A percentile compares a stretch with the other conserved stretches of the same genome.
Conservation (phyloP, 2,113 vertebrate genomes). For the Alexandromys fortis region DNA sequence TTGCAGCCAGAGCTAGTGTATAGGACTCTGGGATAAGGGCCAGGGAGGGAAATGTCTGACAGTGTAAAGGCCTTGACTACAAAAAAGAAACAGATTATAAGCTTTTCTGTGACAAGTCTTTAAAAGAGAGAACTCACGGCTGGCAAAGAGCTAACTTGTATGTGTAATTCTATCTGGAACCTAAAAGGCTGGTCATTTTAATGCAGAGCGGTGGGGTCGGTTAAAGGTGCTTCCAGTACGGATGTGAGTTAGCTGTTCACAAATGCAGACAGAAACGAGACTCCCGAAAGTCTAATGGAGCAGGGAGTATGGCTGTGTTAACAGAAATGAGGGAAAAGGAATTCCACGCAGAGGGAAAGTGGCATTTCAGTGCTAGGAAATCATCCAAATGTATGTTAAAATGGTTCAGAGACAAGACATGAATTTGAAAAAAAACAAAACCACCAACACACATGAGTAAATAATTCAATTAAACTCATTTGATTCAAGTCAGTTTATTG, state of each 20-base stretch:
- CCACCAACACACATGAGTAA: slow-evolving; percentile 5
- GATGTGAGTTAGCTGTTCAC: background rate
- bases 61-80: background rate
- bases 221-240: background rate
- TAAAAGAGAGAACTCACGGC: background rate
- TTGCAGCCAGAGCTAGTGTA: background rate
- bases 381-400: slow-evolving; percentile 5
- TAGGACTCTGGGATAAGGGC: background rate
- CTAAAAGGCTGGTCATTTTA: background rate
- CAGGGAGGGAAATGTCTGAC: background rate
- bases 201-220: background rate
- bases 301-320: background rate
- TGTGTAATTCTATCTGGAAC: background rate
- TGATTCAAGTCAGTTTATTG: slow-evolving; percentile 52
- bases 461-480: background rate
- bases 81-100: background rate
- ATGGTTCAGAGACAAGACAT: slow-evolving; percentile 47
- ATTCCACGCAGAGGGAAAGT: background rate
- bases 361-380: background rate
- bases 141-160: background rate
- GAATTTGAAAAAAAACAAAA: slow-evolving; percentile 47
- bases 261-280: background rate
- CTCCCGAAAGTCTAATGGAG: background rate
- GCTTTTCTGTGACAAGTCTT: background rate
- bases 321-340: background rate